phyloP scores from a whole-genome alignment of 2,113 vertebrate genomes.

The Platichthys flesus region DNA sequence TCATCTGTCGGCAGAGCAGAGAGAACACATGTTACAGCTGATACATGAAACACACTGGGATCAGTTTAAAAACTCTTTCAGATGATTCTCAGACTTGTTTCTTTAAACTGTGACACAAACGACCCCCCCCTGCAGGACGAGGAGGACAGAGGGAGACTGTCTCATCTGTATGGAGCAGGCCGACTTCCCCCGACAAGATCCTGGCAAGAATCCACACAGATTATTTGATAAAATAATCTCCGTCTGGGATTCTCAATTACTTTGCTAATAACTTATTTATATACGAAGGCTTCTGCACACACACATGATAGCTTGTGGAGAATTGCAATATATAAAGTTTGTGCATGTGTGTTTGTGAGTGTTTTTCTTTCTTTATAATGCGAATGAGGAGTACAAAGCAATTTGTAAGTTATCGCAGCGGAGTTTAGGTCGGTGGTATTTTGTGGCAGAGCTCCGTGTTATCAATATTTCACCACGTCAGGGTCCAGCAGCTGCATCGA shows the following conservation, averaged over 20 bases:
- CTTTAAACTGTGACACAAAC: neutral
- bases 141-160: neutral
- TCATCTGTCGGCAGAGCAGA: slow-evolving; percentile 72
- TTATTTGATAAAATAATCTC: slow-evolving; percentile 57
- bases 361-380: slow-evolving; percentile 22
- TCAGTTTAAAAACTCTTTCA: too few relatives aligned
- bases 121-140: neutral
- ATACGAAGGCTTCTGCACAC: slow-evolving; percentile 10
- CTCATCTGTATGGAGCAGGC: slow-evolving; percentile 43
- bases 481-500: neutral
- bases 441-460: slow-evolving; percentile 1
- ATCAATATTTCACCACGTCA: slow-evolving; percentile 44
- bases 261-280: slow-evolving; percentile 61
- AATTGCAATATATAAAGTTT: neutral
- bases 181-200: neutral
- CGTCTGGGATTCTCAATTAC: slow-evolving; percentile 65
- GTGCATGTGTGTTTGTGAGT: neutral
- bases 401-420: slow-evolving; percentile 46
- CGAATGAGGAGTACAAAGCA: slow-evolving; percentile 19
- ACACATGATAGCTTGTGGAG: neutral
- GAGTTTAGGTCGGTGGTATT: slow-evolving; percentile 22
- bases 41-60: too few relatives aligned
- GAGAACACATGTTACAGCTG: neutral
- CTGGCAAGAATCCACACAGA: slow-evolving; percentile 22
- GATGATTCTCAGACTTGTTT: neutral